Conservation (phyloP, 2,797 vertebrate species). For the Lates japonicus region DNA sequence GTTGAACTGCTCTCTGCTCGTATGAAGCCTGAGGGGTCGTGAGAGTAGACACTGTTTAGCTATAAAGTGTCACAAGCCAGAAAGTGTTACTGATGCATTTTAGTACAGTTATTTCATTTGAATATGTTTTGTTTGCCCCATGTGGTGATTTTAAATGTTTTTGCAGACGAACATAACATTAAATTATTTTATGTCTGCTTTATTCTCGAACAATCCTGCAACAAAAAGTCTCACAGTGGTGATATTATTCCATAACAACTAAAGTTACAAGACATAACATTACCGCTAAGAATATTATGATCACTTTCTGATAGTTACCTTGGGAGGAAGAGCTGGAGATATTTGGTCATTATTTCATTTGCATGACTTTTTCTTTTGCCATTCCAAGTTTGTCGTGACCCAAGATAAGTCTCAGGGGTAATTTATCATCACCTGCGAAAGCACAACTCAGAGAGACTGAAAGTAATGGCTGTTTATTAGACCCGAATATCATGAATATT, state of each 20-base stretch:
- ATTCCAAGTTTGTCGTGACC: constrained; percentile 11
- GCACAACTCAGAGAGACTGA: background rate
- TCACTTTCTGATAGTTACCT: background rate
- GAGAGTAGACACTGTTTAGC: background rate
- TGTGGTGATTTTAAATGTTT: background rate
- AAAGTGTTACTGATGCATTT: background rate
- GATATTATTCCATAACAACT: constrained; percentile 1
- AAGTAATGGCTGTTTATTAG: background rate
- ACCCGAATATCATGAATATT: constrained; percentile 5
- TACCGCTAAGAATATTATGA: background rate
- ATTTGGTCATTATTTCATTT: constrained; percentile 24
- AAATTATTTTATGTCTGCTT: background rate
- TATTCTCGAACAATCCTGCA: background rate
- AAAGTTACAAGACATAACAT: constrained; percentile 3
- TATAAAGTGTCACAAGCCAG: background rate
- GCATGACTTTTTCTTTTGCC: background rate
- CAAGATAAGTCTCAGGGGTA: background rate
- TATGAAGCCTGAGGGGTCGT: background rate
- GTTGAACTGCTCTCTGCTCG: background rate
- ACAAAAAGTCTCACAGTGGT: background rate
- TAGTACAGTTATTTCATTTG: background rate
- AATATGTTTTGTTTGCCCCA: background rate
- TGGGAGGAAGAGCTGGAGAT: background rate
- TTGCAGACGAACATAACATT: background rate
- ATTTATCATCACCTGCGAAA: constrained; percentile 15